Evolutionary conservation across 2,888 invertebrate species (phyloP).

Genomic region (Camptogramma bilineatum): DNA sequence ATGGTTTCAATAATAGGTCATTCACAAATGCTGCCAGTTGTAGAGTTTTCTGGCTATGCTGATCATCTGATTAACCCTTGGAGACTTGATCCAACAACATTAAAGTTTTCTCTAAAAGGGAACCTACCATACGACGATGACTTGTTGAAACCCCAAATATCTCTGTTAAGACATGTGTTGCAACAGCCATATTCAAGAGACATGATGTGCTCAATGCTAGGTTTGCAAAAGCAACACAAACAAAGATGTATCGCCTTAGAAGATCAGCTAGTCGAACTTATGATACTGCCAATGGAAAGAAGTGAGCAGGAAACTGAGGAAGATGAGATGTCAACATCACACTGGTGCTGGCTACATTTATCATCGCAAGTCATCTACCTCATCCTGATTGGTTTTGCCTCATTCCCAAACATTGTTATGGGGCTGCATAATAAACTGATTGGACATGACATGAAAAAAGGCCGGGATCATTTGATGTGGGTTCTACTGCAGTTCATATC

Average conservation of each 20-base stretch:
- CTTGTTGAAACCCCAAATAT: conserved; percentile 94
- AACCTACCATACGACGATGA: conserved; percentile 96
- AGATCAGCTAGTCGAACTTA: conserved; percentile 96
- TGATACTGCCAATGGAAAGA: conserved; percentile 96
- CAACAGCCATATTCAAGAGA: conserved; percentile 98
- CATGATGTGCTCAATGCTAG: conserved; percentile 98
- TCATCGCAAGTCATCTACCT: conserved; percentile 98
- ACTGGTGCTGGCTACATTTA: conserved; percentile 96
- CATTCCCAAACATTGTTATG: conserved; percentile 96
- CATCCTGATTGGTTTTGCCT: conserved; percentile 96
- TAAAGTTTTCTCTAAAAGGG: conserved; percentile 86
- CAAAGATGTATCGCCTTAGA: conserved; percentile 95
- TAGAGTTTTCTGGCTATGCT: conserved; percentile 96
- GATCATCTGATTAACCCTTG: conserved; percentile 96
- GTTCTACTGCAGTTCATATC: conserved; percentile 98
- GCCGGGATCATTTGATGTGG: conserved; percentile 99
- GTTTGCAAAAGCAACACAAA: conserved; percentile 96
- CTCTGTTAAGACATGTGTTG: conserved; percentile 94
- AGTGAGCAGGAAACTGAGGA: conserved; percentile 89
- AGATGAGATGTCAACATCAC: conserved; percentile 87
- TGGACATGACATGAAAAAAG: conserved; percentile 93
- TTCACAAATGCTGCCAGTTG: conserved; percentile 96
- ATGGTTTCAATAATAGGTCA: conserved; percentile 98
- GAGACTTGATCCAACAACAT: conserved; percentile 94
- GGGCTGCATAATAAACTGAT: conserved; percentile 94